These are phyloP conservation scores for Caranx ignobilis DNA, from an alignment of 2,113 vertebrate species.

Conservation along the genomic window DNA sequence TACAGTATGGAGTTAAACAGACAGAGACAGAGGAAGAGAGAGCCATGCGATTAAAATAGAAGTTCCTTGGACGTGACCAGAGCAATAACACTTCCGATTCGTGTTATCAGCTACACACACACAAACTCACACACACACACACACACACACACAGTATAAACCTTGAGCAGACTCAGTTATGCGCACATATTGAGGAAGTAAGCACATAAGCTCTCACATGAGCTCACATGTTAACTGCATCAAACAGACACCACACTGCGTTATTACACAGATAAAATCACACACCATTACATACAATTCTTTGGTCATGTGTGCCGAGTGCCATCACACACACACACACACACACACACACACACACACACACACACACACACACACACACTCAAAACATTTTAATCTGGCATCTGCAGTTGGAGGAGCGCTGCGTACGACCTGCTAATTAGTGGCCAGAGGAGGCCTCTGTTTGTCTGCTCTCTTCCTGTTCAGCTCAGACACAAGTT, in stretches of 20 bases:
- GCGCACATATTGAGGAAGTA: not conserved
- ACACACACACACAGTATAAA: not conserved
- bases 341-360: conserved; percentile 18
- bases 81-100: conserved; percentile 53
- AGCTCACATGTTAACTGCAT: not conserved
- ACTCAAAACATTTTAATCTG: conserved; percentile 62
- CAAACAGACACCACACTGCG: conserved; percentile 15
- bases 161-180: not conserved
- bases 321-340: conserved; percentile 12
- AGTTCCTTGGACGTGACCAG: conserved; percentile 50
- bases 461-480: conserved; percentile 85
- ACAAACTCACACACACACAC: conserved; percentile 13
- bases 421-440: conserved; percentile 80
- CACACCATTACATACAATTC: conserved; percentile 24
- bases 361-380: conserved; percentile 23
- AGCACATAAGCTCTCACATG: conserved; percentile 31
- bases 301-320: conserved; percentile 51
- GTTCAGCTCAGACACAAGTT: conserved; percentile 80
- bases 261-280: conserved; percentile 50
- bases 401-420: conserved; percentile 54
- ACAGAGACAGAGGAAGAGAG: conserved; percentile 24
- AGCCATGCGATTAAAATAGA: conserved; percentile 37
- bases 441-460: conserved; percentile 78
- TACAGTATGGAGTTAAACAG: not conserved
- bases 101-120: conserved; percentile 32